Conservation (phyloP, 2,888 invertebrate species). For the Cactoblastis cactorum region DNA sequence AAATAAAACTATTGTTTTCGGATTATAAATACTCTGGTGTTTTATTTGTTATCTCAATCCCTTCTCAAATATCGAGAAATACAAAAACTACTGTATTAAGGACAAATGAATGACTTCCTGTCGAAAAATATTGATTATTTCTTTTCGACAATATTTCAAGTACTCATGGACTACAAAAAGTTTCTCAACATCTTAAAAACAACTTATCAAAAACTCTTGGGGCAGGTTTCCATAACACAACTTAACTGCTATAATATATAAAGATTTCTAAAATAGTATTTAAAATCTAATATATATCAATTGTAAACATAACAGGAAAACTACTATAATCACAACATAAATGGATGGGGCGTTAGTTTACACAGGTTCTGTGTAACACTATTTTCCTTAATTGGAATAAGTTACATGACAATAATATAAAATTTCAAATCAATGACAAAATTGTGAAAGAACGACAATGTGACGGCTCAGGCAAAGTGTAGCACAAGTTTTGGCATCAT, state of each 20-base stretch:
- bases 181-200: conserved; percentile 7
- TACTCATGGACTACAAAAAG: conserved; percentile 2
- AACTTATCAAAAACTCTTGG: conserved; percentile 7
- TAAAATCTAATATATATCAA: background rate
- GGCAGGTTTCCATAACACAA: background rate
- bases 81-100: conserved; percentile 12
- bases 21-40: conserved; percentile 72
- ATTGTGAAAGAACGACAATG: too few species aligned
- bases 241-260: conserved; percentile 4
- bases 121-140: background rate
- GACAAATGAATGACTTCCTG: conserved; percentile 12
- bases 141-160: background rate
- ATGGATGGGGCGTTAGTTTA: conserved; percentile 3
- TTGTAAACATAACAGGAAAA: conserved; percentile 4
- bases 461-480: too few species aligned
- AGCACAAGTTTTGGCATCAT: too few species aligned
- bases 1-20: conserved; percentile 80
- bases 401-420: background rate
- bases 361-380: too few species aligned
- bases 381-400: background rate
- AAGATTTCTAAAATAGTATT: conserved; percentile 9
- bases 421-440: background rate
- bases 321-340: background rate
- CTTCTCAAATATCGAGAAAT: background rate
- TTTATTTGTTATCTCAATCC: conserved; percentile 57